phyloP scores from a whole-genome alignment of 2,888 invertebrate genomes.

The Lissocephala sabroskyi region DNA sequence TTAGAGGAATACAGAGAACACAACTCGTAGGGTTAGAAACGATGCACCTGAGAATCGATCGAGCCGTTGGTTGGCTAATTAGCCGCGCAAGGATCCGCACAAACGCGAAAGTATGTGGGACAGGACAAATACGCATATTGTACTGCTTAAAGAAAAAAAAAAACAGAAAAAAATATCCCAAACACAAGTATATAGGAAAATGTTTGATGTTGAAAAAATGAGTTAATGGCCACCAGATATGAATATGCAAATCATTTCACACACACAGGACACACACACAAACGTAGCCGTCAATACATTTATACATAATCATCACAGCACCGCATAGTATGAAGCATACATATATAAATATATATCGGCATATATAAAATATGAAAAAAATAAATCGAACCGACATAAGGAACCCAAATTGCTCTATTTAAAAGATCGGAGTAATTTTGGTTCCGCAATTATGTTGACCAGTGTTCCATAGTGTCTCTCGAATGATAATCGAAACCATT shows the following conservation, averaged over 20 bases:
- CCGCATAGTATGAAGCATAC: slow-evolving; percentile 68
- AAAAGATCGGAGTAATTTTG: not conserved
- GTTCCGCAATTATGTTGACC: not conserved
- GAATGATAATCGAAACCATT: too few relatives aligned
- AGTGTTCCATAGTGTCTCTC: not conserved
- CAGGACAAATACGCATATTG: slow-evolving; percentile 11
- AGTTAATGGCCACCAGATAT: slow-evolving; percentile 43
- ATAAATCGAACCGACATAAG: not conserved
- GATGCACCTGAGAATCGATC: too few relatives aligned
- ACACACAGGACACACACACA: slow-evolving; percentile 36
- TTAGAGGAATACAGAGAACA: slow-evolving; percentile 22
- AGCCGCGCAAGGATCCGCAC: too few relatives aligned
- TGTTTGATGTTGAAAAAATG: slow-evolving; percentile 62
- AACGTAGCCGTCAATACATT: slow-evolving; percentile 34
- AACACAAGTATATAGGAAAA: slow-evolving; percentile 51
- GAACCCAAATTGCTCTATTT: not conserved
- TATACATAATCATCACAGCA: slow-evolving; percentile 69
- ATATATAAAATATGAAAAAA: slow-evolving; percentile 8
- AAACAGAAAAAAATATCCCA: slow-evolving; percentile 26
- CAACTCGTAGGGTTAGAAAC: not conserved
- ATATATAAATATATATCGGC: slow-evolving; percentile 27
- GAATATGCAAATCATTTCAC: slow-evolving; percentile 42
- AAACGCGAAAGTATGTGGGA: slow-evolving; percentile 14
- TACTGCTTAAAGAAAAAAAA: slow-evolving; percentile 29
- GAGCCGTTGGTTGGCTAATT: too few relatives aligned